Evolutionary conservation across 2,888 invertebrate species (phyloP), one percentile per base, ranked within the genome.

Genomic region (Erpobdella octoculata): DNA sequence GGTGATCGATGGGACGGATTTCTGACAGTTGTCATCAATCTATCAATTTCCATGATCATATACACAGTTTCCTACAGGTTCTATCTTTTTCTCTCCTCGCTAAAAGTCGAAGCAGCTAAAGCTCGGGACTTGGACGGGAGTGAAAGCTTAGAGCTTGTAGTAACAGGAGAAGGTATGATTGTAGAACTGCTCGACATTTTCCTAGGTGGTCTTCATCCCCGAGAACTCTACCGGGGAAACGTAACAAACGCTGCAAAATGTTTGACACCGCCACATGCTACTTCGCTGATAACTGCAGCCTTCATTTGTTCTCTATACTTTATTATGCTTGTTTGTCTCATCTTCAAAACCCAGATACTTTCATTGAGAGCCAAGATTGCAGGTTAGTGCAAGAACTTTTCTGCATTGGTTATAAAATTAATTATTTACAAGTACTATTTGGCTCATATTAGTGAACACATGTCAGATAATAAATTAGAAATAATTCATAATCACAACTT

Each of bases 111-210:
- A 31, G 25, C 12, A 35, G n/a, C 33, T 9, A 31, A 18, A 15
- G 31, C n/a, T 8, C 15, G 33, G 9, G 64, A 33, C 33, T 28
- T 66, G 37, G 36, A 35, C 28, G 66, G 66, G n/a, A 18, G n/a
- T 12, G 28, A 66, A 8, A 38, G 38, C 21, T 21, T 66, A 12
- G 66, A 66, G 12, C 8, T 66, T 25, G 36, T 66, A 5, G 38
- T 66, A 9, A 28, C 41, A 6, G 66, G 66, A 18, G 66, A 66
- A 38, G 66, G 66, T 9, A 38, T 66, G 41, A 31, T 66, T 35
- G 66, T 66, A 12, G 66, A 66, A 28, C 36, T 66, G 9, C n/a
- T 66, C 36, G 33, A 66, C 36, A 18, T 35, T n/a, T 66, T 66
- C 21, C 41, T 66, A 5, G 8, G 8, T 5, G 33, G 36, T 8